These are phyloP conservation scores for Sussaba pulchella DNA, from an alignment of 2,888 invertebrate genomes.

Conservation along the genomic window DNA sequence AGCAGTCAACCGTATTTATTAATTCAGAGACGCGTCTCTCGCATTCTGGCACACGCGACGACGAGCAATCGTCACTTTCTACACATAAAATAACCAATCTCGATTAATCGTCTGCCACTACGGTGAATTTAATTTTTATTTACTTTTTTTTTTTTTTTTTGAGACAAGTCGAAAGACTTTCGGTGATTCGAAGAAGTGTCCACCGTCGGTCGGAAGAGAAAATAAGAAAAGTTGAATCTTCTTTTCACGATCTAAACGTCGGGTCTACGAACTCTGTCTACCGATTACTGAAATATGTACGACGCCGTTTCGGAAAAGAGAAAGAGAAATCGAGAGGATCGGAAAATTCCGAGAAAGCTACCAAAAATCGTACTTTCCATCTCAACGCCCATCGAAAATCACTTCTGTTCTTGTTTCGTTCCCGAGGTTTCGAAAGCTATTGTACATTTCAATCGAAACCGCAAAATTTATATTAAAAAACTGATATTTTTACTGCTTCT, in stretches of 20 bases:
- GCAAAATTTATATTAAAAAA: too few relatives aligned
- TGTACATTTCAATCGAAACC: too few relatives aligned
- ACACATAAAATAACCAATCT: conserved; percentile 64
- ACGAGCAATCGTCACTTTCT: conserved; percentile 66
- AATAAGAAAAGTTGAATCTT: neutral
- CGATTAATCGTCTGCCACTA: conserved; percentile 57
- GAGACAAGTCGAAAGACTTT: neutral
- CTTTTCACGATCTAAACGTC: neutral
- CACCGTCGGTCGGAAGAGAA: neutral
- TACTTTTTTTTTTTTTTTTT: neutral
- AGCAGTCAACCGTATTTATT: conserved; percentile 53
- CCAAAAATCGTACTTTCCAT: too few relatives aligned
- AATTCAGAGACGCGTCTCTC: conserved; percentile 60
- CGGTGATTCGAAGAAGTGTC: neutral
- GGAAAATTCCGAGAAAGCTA: too few relatives aligned
- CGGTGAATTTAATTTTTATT: neutral
- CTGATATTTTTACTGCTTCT: too few relatives aligned
- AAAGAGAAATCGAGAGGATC: conserved; percentile 22
- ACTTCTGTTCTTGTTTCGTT: too few relatives aligned
- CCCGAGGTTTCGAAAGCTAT: too few relatives aligned
- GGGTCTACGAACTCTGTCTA: neutral
- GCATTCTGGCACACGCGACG: conserved; percentile 30
- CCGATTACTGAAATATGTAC: neutral
- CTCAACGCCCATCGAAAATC: too few relatives aligned
- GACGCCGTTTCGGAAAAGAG: neutral